Evolutionary conservation across 2,888 invertebrate species (phyloP), one percentile per base, ranked within the genome.

Genomic region (Cyrtodaria siliqua): DNA sequence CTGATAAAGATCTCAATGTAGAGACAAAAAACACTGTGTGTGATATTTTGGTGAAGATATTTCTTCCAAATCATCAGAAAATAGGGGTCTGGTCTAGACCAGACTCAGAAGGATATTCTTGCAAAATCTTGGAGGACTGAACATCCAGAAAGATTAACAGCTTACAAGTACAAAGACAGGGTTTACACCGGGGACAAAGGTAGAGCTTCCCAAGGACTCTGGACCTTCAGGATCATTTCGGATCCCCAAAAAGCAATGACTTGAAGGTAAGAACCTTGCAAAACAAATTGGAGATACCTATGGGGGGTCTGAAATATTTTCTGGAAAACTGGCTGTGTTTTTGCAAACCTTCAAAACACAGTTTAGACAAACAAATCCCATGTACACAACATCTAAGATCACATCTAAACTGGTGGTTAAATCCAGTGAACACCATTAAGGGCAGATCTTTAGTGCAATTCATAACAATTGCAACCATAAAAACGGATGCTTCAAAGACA

Each of bases 301-400:
- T 79, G 0, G 70, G 74, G 38, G 71, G 63, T 57, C 62, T 74
- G 29, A 72, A 33, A 62, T 59, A 29, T 70, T 74, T 79, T 40
- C 42, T 62, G 20, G 18, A 52, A 49, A 53, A 50, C 3, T 79
- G 70, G 74, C 40, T 38, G 40, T 38, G 40, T 38, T 38, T 38
- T 14, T 38, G 40, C 9, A 38, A 38, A 38, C 40, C 40, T 38
- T 38, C 40, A 8, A 38, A 38, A 38, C 9, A 38, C 14, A 8
- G 9, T 38, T 38, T 38, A 38, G 40, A 12, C 40, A 38, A 38
- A 38, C 40, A 12, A 38, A 38, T 38, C 14, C 40, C 40, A 38
- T 38, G 40, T 38, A 38, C 40, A 12, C 40, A 8, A 12, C 40
- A 38, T 14, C 40, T 38, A 38, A 38, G 14, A 38, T 38, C 40